Evolutionary conservation across 1,140 invertebrate genomes (phyloP).

Genomic region (Tetramorium simillimum): DNA sequence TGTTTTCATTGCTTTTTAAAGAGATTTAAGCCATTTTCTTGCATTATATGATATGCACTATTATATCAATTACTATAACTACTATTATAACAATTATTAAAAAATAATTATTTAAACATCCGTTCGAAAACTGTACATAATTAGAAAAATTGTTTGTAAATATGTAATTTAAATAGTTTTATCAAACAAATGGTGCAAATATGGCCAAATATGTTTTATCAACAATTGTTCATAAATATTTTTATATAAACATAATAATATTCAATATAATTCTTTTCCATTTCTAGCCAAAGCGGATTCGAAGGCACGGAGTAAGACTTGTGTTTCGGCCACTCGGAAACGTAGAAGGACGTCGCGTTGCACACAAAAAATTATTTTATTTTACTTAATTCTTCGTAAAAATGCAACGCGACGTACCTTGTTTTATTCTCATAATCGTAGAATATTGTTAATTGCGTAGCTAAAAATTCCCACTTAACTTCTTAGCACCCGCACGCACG

Average conservation of each 20-base stretch:
- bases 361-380: not conserved
- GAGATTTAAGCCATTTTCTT: constrained; percentile 1
- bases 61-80: not conserved
- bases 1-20: not conserved
- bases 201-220: not conserved
- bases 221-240: not conserved
- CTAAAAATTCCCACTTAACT: constrained; percentile 5
- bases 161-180: not conserved
- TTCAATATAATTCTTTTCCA: constrained; percentile 62
- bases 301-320: constrained; percentile 81
- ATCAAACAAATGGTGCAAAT: not conserved
- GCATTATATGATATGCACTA: not conserved
- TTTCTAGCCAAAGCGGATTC: constrained; percentile 83
- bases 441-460: constrained; percentile 17
- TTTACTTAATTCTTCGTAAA: not conserved
- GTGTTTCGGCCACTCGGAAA: constrained; percentile 64
- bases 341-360: constrained; percentile 62
- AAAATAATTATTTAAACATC: not conserved
- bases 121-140: not conserved
- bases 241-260: not conserved
- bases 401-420: constrained; percentile 17
- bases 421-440: constrained; percentile 16
- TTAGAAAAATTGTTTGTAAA: not conserved
- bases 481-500: constrained; percentile 54
- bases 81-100: not conserved